A percentile compares a stretch with the other conserved stretches of the same genome.
phyloP scores from a whole-genome alignment of 2,113 vertebrate species.

The Heptranchias perlo region DNA sequence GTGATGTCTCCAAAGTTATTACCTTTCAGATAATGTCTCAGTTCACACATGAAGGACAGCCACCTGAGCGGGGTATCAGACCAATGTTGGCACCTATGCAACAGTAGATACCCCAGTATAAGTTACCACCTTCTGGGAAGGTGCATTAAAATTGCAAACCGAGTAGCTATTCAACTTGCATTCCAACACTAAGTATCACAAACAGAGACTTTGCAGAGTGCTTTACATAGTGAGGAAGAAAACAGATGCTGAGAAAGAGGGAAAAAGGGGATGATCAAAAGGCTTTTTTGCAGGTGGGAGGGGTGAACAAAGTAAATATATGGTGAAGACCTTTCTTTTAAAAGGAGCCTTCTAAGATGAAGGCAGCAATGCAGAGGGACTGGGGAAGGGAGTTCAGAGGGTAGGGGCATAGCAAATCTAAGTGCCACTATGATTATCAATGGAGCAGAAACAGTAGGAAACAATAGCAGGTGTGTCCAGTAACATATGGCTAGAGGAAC shows the following conservation, averaged over 20 bases:
- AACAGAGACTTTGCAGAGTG: neutral
- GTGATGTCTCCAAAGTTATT: too few species aligned
- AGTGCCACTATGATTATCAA: neutral
- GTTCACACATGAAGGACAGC: too few species aligned
- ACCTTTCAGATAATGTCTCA: too few species aligned
- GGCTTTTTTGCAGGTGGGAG: too few species aligned
- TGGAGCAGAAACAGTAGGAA: neutral
- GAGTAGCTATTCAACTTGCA: neutral
- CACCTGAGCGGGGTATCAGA: neutral
- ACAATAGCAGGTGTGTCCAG: neutral
- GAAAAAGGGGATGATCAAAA: neutral
- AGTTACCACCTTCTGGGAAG: neutral
- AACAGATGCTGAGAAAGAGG: neutral
- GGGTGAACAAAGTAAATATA: neutral
- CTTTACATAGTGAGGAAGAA: neutral
- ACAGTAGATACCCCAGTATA: neutral
- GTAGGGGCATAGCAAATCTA: neutral
- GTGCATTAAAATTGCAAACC: neutral
- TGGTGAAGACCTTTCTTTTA: neutral
- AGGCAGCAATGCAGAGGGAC: neutral
- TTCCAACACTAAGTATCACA: neutral
- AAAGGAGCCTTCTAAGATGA: neutral
- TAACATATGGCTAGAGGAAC: neutral
- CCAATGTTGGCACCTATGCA: neutral
- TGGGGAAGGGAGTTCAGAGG: neutral